A percentile compares a stretch with the other conserved stretches of the same genome.
These are phyloP conservation scores for Agrochola lychnidis DNA, from an alignment of 2,888 invertebrate species.

Conservation along the genomic window DNA sequence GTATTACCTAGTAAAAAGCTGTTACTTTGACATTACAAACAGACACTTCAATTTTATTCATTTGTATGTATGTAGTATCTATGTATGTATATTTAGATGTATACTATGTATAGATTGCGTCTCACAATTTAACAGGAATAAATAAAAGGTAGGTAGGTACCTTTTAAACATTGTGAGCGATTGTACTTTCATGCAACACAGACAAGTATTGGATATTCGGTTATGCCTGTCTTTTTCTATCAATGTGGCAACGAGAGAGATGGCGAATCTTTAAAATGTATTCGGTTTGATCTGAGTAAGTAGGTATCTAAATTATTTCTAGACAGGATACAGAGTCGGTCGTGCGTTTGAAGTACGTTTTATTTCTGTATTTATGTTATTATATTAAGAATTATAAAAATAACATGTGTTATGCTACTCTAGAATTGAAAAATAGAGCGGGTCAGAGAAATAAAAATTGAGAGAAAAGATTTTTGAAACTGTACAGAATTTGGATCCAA, in stretches of 20 bases:
- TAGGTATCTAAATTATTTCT: constrained; percentile 62
- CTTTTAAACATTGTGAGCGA: constrained; percentile 32
- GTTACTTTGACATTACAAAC: too few relatives aligned
- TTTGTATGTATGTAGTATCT: too few relatives aligned
- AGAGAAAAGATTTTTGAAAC: background rate
- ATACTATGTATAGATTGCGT: background rate
- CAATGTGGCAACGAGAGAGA: constrained; percentile 53
- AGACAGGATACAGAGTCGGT: constrained; percentile 60
- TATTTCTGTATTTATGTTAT: constrained; percentile 52
- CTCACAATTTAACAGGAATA: background rate
- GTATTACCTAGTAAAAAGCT: too few relatives aligned
- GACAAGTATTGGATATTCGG: constrained; percentile 48
- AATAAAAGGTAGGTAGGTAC: background rate
- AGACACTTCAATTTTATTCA: too few relatives aligned
- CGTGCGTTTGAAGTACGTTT: constrained; percentile 57
- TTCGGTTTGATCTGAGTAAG: constrained; percentile 55
- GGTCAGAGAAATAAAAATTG: background rate
- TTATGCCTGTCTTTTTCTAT: constrained; percentile 55
- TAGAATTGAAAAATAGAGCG: constrained; percentile 21
- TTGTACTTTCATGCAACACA: constrained; percentile 49
- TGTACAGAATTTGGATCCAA: background rate
- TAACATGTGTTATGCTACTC: constrained; percentile 6
- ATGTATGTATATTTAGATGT: too few relatives aligned
- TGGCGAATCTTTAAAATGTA: constrained; percentile 53
- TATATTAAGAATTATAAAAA: constrained; percentile 46